Base-by-base conservation (phyloP, 2,888 invertebrate genomes). In the Camponotus fellah region DNA sequence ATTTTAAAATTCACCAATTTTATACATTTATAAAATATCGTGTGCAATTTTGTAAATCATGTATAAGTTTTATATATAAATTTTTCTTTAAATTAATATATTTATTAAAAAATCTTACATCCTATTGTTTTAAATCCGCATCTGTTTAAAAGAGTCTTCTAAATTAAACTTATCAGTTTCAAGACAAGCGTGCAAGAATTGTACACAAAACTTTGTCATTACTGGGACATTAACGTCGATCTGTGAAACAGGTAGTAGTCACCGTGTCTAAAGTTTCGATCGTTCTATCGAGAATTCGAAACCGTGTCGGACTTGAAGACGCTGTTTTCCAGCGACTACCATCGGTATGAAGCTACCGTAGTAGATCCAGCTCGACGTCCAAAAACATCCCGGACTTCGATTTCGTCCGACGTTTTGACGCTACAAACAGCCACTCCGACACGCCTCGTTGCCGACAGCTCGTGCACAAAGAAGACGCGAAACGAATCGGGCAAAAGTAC, bases 351-450 rank as follows among this genome's bases (percentile, higher is more conserved):
- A 53, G 49, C 37, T 21, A 37, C 43, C 43, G 43, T 53, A 3
- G 34, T 17, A 43, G 58, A 69, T 69, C 58, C 69, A 69, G 14
- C 21, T 34, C 21, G 77, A 69, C 77, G 58, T 69, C 69, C 58
- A 43, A 69, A 79, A 71, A 81, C 77, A 76, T 77, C 80, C n/a
- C 43, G 26, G 46, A 76, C 62, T 32, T 79, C 81, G 80, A 80
- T 69, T 81, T 60, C 60, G 43, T 62, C 49, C 60, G 81, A 80
- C 81, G 66, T 83, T 83, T 68, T 68, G 83, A 83, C 80, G 80
- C 81, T 84, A 81, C 82, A 64, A 84, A 74, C 74, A 82, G 82
- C 82, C 75, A 84, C 84, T 82, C 84, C 58, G 84, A 74, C 53
- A 83, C 82, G 75, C 75, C 62, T 84, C 82, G 82, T 84, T 75